Percentiles rank a stretch among this genome's conserved stretches.
Conservation (phyloP, 2,113 vertebrate genomes). For the Neotragus moschatus region DNA sequence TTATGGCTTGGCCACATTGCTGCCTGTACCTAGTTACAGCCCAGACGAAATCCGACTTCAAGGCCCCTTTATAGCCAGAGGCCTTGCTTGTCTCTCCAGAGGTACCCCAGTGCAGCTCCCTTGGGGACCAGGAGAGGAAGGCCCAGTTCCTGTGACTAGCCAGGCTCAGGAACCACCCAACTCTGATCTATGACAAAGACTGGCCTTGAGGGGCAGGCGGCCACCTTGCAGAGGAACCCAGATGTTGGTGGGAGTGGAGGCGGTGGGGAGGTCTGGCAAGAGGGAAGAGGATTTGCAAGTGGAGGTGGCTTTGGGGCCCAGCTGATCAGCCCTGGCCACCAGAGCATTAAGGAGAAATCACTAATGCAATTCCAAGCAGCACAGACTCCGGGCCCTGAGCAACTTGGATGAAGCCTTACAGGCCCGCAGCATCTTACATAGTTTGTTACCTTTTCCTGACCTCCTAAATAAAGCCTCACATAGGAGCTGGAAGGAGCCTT, state of each 20-base stretch:
- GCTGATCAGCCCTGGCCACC: background rate
- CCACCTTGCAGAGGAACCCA: background rate
- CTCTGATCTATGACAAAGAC: background rate
- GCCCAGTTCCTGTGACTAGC: background rate
- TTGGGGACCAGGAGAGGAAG: background rate
- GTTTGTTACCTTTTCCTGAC: background rate
- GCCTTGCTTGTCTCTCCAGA: slow-evolving; percentile 2
- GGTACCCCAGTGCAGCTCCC: background rate
- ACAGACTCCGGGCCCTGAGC: background rate
- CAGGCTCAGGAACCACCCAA: background rate
- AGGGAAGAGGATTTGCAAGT: background rate
- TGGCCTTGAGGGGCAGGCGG: background rate
- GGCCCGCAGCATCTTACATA: background rate
- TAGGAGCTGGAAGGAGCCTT: background rate
- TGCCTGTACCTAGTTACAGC: background rate
- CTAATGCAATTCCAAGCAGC: background rate
- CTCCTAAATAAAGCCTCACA: background rate
- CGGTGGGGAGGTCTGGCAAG: no score
- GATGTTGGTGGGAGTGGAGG: background rate
- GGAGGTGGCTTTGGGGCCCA: background rate
- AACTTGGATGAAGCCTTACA: background rate
- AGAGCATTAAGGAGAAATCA: background rate
- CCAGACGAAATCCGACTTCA: background rate
- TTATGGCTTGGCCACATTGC: background rate
- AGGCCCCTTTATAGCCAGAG: background rate